Evolutionary conservation across 1,140 invertebrate species (phyloP), one percentile per base, ranked within the genome.

Genomic region (Parasteatoda tepidariorum): DNA sequence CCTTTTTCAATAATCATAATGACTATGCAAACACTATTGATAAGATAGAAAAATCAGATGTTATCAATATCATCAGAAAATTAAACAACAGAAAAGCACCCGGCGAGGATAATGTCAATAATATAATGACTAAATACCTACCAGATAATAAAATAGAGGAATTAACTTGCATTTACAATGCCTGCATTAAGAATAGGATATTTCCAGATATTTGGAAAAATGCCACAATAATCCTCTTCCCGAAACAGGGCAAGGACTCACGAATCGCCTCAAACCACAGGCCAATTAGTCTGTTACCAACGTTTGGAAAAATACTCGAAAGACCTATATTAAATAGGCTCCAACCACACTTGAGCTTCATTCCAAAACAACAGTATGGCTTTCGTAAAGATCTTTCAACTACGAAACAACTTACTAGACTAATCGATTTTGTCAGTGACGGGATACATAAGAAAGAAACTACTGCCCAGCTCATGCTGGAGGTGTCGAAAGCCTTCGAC

Each of bases 221-320:
- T 0, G 48, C 55, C 3, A 57, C 38, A 4, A 41, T 84, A 9
- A 24, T 84, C 0, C 30, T 73, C 4, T 48, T 84, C 13, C 75
- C 28, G 2, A 84, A 82, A 11, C 33, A 55, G 0, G 74, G 57
- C 0, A 31, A 79, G 83, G 28, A 62, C 2, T 9, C 18, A 6
- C 48, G 28, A 68, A 2, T n/a, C 11, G 4, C 82, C 1, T 1
- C 2, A 3, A 64, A 33, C 18, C 83, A 79, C 13, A 7, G 81
- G 2, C 73, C 83, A 3, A 83, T 84, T 28, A 79, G 75, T 73
- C 57, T 84, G 2, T 31, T 84, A 57, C 38, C 34, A 0, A 28
- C 4, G 0, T 9, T 81, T 0, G 22, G 7, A 0, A 81, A 84
- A 66, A 28, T 81, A 2, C 22, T 2, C 0, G 75, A 84, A 64